Evolutionary conservation across 2,113 vertebrate genomes (phyloP).

Genomic region (Columbina picui): DNA sequence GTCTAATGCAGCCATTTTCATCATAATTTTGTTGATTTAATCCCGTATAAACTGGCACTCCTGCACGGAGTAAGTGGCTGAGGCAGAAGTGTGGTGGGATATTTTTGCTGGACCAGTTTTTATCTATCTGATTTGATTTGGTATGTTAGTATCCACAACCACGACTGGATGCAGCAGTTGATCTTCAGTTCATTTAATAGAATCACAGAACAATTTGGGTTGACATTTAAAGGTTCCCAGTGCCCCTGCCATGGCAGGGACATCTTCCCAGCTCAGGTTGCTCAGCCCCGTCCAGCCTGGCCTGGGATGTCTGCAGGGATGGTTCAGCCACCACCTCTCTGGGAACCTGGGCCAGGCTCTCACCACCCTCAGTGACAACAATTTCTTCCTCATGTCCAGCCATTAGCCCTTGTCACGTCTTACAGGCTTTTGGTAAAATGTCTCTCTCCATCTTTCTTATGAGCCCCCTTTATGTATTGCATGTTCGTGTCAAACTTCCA

Average conservation of each 20-base stretch:
- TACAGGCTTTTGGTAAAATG: not conserved
- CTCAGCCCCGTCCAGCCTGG: rapidly evolving
- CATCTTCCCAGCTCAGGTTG: rapidly evolving
- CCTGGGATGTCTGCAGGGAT: not conserved
- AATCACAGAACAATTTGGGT: not conserved
- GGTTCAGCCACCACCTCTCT: not conserved
- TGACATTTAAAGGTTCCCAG: no score
- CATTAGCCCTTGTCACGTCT: not conserved
- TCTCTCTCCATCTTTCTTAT: not conserved
- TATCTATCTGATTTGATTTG: not conserved
- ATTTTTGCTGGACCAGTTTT: not conserved
- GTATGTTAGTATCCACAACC: not conserved
- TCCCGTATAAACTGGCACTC: not conserved
- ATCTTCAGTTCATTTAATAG: not conserved
- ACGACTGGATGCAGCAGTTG: not conserved
- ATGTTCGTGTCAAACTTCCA: not conserved
- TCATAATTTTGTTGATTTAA: not conserved
- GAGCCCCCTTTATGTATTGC: not conserved
- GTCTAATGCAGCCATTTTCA: not conserved
- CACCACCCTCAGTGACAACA: not conserved
- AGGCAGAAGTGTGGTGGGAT: not conserved
- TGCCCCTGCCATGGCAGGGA: not conserved
- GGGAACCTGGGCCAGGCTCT: not conserved
- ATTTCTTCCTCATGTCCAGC: rapidly evolving
- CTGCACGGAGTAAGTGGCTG: not conserved